Evolutionary conservation across 2,797 vertebrate species (phyloP).

Genomic region (Sitta carolinensis): DNA sequence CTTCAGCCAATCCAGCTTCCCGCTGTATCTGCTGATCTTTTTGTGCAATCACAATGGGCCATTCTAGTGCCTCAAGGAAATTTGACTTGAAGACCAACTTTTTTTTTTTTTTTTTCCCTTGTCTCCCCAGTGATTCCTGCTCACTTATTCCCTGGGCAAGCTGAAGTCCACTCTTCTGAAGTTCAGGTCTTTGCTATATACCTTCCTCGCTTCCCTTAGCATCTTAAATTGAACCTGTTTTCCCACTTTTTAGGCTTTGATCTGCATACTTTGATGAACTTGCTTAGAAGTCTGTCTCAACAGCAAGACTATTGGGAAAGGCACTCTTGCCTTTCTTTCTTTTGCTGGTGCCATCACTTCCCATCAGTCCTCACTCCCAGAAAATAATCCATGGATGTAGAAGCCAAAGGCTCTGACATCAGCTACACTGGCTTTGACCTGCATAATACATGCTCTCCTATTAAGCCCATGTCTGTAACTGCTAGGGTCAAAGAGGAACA

Average conservation of each 20-base stretch:
- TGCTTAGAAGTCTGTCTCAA: constrained; percentile 9
- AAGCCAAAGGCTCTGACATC: background rate
- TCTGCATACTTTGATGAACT: background rate
- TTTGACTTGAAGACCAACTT: background rate
- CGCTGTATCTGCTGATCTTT: background rate
- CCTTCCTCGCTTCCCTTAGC: background rate
- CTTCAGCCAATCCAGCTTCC: background rate
- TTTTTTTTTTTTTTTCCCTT: background rate
- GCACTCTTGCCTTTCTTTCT: background rate
- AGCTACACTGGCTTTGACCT: background rate
- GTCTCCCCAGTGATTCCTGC: background rate
- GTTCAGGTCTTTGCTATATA: background rate
- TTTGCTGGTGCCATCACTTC: background rate
- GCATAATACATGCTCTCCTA: background rate
- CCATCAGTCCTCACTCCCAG: background rate
- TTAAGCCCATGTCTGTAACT: background rate
- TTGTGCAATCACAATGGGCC: background rate
- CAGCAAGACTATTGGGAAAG: background rate
- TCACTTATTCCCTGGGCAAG: background rate
- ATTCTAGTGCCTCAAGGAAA: background rate
- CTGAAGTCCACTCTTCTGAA: background rate
- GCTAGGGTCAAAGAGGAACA: background rate
- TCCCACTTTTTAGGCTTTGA: background rate
- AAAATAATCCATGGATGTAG: background rate
- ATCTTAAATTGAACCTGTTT: background rate